Percentiles rank a stretch among this genome's conserved stretches.
phyloP scores from a whole-genome alignment of 2,113 vertebrate genomes.

The Coregonus clupeaformis region DNA sequence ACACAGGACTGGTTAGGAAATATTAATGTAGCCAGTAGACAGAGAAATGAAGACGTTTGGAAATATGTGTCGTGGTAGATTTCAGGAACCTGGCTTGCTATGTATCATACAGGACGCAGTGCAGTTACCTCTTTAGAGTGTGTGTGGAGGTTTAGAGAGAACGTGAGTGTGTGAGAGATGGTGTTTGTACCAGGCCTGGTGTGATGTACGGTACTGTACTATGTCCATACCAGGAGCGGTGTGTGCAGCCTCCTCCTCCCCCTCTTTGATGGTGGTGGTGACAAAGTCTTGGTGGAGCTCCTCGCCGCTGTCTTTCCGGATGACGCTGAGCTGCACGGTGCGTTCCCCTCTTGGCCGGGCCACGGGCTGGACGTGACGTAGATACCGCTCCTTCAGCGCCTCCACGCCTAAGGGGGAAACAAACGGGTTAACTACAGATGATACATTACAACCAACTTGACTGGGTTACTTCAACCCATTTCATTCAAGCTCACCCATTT shows the following conservation, averaged over 20 bases:
- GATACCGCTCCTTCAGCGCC: constrained; percentile 90
- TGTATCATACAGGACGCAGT: no score
- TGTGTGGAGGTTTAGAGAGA: not conserved
- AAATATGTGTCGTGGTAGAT: no score
- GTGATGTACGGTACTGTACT: not conserved
- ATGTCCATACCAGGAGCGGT: constrained; percentile 75
- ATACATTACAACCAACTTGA: no score
- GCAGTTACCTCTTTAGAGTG: no score
- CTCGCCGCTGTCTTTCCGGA: constrained; percentile 82
- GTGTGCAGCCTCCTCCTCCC: constrained; percentile 61
- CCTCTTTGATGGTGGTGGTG: constrained; percentile 79
- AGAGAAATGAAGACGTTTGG: no score
- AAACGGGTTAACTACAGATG: constrained; percentile 52
- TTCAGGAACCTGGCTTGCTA: no score
- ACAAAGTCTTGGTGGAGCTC: constrained; percentile 81
- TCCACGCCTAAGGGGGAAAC: constrained; percentile 77
- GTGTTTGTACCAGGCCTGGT: not conserved
- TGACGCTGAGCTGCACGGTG: constrained; percentile 77
- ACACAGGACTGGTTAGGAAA: not conserved
- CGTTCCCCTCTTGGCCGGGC: constrained; percentile 65
- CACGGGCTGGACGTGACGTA: constrained; percentile 78
- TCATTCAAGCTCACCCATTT: no score
- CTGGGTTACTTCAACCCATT: no score
- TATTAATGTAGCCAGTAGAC: not conserved
- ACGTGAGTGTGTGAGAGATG: not conserved